Conservation (phyloP, 2,113 vertebrate species). For the Gracilinanus agilis region DNA sequence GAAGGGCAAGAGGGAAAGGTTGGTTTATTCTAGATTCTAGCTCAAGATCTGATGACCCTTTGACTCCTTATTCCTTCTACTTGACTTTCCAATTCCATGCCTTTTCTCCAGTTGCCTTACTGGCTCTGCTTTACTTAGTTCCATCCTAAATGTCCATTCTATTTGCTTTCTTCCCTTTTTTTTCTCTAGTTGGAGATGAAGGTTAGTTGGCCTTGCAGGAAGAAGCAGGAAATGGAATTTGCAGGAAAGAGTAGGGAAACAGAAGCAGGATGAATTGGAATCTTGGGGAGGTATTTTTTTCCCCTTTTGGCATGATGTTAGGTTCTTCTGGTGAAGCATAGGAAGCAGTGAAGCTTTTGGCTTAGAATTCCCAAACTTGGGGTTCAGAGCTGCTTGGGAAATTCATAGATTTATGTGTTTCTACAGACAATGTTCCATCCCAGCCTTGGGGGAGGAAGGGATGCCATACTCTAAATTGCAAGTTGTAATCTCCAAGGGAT, state of each 20-base stretch:
- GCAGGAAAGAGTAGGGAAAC: background rate
- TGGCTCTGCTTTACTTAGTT: background rate
- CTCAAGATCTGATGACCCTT: background rate
- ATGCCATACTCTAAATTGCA: background rate
- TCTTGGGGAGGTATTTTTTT: background rate
- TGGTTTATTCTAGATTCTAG: background rate
- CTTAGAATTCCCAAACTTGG: background rate
- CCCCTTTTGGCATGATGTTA: background rate
- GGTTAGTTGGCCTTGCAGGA: background rate
- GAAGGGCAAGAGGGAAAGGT: constrained; percentile 43
- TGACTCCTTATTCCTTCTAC: background rate
- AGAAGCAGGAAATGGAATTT: constrained; percentile 14
- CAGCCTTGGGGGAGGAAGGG: background rate
- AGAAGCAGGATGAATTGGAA: background rate
- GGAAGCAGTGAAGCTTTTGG: constrained; percentile 15
- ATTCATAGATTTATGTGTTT: too few species aligned
- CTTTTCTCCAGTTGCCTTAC: background rate
- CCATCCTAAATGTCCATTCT: background rate
- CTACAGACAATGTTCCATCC: too few species aligned
- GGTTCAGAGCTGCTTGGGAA: background rate
- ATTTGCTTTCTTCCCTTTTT: background rate
- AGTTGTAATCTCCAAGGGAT: background rate
- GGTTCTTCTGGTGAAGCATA: constrained; percentile 24
- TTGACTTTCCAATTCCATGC: background rate
- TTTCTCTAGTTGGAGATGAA: background rate